These are phyloP conservation scores for Onychostoma macrolepis DNA, from an alignment of 2,113 vertebrate genomes.

Conservation along the genomic window DNA sequence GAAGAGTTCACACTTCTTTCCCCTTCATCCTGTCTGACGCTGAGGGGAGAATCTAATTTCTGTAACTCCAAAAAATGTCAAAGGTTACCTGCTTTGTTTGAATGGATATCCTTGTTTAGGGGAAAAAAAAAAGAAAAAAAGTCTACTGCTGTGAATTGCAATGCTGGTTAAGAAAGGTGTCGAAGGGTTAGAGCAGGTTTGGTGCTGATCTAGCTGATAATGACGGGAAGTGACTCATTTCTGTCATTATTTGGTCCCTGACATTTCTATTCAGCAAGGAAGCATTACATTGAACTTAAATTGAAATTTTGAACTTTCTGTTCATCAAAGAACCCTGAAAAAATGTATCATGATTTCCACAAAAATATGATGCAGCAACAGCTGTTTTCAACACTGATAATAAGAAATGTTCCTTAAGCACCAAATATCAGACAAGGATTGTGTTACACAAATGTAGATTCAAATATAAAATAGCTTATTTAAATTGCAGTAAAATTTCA, in stretches of 20 bases:
- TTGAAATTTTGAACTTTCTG: too few relatives aligned
- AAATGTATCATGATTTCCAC: too few relatives aligned
- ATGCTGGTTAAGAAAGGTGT: background rate
- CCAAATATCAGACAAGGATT: background rate
- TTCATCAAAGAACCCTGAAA: too few relatives aligned
- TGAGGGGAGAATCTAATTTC: constrained; percentile 37
- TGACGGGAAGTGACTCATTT: background rate
- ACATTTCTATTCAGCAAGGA: background rate
- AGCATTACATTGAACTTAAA: background rate
- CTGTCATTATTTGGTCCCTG: background rate
- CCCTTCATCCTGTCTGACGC: constrained; percentile 15
- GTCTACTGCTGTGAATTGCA: background rate
- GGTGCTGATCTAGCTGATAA: background rate
- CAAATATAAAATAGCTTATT: too few relatives aligned
- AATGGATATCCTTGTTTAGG: constrained; percentile 4
- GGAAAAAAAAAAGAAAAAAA: too few relatives aligned
- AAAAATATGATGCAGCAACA: too few relatives aligned
- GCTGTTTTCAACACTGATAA: background rate
- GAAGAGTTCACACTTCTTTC: constrained; percentile 50
- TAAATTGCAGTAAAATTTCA: too few relatives aligned
- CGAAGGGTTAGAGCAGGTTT: background rate
- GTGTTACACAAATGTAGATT: too few relatives aligned
- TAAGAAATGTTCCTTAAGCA: background rate
- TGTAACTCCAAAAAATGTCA: constrained; percentile 42
- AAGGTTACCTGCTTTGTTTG: constrained; percentile 20